A percentile compares a stretch with the other conserved stretches of the same genome.
Evolutionary conservation across 2,113 vertebrate genomes (phyloP).

Genomic region (Paedocypris sp.): DNA sequence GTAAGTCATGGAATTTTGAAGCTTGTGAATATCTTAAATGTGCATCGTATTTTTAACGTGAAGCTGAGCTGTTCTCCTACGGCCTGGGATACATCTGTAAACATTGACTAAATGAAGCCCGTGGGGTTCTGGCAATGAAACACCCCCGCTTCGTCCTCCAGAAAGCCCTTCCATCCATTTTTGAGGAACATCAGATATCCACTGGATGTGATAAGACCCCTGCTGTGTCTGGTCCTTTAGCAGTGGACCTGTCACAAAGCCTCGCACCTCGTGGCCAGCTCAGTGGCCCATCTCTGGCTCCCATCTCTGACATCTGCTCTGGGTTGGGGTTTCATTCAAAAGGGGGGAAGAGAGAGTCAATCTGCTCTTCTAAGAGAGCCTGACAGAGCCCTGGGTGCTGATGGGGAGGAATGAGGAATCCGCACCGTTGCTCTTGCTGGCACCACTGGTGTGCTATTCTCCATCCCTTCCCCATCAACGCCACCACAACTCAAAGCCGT

Average conservation of each 20-base stretch:
- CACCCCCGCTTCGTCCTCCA: not conserved
- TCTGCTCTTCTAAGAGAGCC: conserved; percentile 41
- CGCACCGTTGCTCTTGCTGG: conserved; percentile 39
- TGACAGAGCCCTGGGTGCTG: conserved; percentile 32
- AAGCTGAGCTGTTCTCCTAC: conserved; percentile 16
- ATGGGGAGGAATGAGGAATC: conserved; percentile 29
- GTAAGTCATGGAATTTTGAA: no score
- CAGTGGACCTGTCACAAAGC: conserved; percentile 41
- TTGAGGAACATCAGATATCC: conserved; percentile 34
- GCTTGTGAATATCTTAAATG: no score
- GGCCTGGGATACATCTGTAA: conserved; percentile 31
- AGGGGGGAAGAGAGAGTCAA: conserved; percentile 43
- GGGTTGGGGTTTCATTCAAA: conserved; percentile 45
- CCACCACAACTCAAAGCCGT: conserved; percentile 32
- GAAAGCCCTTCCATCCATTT: conserved; percentile 25
- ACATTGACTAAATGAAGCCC: conserved; percentile 27
- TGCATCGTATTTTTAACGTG: conserved; percentile 30
- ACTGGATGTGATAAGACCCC: conserved; percentile 41
- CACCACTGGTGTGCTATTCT: conserved; percentile 38
- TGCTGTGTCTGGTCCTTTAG: conserved; percentile 38
- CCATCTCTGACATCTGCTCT: conserved; percentile 47
- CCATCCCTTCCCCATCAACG: conserved; percentile 31
- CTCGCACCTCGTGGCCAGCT: conserved; percentile 38
- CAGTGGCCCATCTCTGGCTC: conserved; percentile 34
- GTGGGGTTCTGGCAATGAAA: conserved; percentile 24